Evolutionary conservation across 2,888 invertebrate species (phyloP).

Genomic region (Acronicta leporina): DNA sequence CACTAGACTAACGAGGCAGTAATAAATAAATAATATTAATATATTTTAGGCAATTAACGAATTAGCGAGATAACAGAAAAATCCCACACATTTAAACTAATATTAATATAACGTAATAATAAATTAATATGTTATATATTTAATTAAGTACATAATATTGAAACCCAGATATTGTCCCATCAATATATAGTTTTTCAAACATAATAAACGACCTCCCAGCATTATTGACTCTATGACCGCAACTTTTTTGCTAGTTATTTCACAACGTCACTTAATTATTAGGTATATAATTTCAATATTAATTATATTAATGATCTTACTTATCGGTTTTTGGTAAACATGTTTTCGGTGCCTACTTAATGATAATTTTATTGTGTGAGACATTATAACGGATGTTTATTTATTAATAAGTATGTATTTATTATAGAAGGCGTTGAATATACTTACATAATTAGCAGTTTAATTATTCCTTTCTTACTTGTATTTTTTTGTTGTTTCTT

Average conservation of each 20-base stretch:
- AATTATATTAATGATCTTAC: conserved; percentile 27
- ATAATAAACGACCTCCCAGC: conserved; percentile 17
- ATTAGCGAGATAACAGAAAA: too few relatives aligned
- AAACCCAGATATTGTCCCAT: not conserved
- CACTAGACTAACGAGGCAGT: too few relatives aligned
- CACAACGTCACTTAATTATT: conserved; percentile 12
- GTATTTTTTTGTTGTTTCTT: too few relatives aligned
- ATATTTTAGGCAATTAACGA: too few relatives aligned
- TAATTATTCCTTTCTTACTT: too few relatives aligned
- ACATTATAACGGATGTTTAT: not conserved
- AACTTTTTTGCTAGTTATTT: conserved; percentile 19
- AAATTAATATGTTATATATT: too few relatives aligned
- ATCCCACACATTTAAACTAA: too few relatives aligned
- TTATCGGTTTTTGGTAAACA: conserved; percentile 10
- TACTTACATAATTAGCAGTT: too few relatives aligned
- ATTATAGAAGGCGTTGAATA: too few relatives aligned
- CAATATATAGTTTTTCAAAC: conserved; percentile 5
- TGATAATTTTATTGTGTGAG: not conserved
- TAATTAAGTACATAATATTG: not conserved
- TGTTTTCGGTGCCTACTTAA: conserved; percentile 7
- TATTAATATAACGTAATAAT: too few relatives aligned
- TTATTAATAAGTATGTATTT: not conserved
- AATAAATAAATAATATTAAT: too few relatives aligned
- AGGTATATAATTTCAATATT: conserved; percentile 33
- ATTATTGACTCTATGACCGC: conserved; percentile 26